These are phyloP conservation scores for Blomia tropicalis DNA, from an alignment of 2,888 invertebrate genomes.

Conservation along the genomic window DNA sequence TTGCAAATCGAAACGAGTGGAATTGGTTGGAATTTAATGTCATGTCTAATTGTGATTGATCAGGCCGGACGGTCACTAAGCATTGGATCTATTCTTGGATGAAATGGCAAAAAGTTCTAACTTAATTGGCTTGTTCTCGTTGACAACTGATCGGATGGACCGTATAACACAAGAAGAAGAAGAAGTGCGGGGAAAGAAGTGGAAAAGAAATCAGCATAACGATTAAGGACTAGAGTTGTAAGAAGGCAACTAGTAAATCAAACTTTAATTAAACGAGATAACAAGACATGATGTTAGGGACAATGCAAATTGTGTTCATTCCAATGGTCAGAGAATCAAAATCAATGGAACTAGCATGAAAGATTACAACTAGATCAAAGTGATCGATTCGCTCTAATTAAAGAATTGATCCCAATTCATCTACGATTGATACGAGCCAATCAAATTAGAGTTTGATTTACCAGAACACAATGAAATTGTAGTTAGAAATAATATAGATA, in stretches of 20 bases:
- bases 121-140: slow-evolving; percentile 6
- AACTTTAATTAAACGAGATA: slow-evolving; percentile 11
- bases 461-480: too few species aligned
- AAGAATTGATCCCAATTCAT: too few species aligned
- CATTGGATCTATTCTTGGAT: not conserved
- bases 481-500: too few species aligned
- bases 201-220: slow-evolving; percentile 5
- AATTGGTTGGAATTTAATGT: not conserved
- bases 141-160: slow-evolving; percentile 8
- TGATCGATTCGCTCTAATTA: too few species aligned
- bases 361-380: too few species aligned
- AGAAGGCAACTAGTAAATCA: slow-evolving; percentile 12
- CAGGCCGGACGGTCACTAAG: slow-evolving; percentile 11
- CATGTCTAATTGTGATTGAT: slow-evolving; percentile 13
- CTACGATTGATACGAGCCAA: too few species aligned
- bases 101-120: not conserved
- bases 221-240: slow-evolving; percentile 9
- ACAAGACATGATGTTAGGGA: not conserved
- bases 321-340: too few species aligned
- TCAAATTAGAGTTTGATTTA: too few species aligned
- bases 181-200: not conserved
- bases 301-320: not conserved
- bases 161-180: not conserved
- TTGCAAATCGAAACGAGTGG: not conserved
- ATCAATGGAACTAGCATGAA: too few species aligned